phyloP scores from a whole-genome alignment of 2,888 invertebrate species.

The Acleris laterana region DNA sequence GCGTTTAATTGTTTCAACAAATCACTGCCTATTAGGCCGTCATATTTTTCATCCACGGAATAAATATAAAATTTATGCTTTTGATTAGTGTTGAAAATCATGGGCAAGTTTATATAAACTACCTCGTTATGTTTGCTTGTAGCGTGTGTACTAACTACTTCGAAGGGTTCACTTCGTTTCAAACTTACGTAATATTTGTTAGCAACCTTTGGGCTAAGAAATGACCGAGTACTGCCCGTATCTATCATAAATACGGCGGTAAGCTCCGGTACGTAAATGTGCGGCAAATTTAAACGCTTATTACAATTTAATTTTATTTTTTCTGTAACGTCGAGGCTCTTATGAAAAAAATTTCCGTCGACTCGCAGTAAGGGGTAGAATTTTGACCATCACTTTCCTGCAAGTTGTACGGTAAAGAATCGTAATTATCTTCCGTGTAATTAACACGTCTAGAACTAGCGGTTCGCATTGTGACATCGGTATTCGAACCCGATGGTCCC shows the following conservation, averaged over 20 bases:
- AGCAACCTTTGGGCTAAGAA: slow-evolving; percentile 32
- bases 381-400: neutral
- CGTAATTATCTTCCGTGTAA: neutral
- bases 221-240: slow-evolving; percentile 39
- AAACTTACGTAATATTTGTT: slow-evolving; percentile 25
- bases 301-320: slow-evolving; percentile 29
- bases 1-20: slow-evolving; percentile 39
- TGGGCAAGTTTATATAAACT: slow-evolving; percentile 31
- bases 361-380: neutral
- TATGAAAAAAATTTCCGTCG: slow-evolving; percentile 3
- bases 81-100: slow-evolving; percentile 35
- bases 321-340: slow-evolving; percentile 2
- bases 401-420: neutral
- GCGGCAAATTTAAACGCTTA: slow-evolving; percentile 29
- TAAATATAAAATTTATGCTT: slow-evolving; percentile 23
- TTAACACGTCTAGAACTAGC: neutral
- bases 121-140: slow-evolving; percentile 38
- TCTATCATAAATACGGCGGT: slow-evolving; percentile 39
- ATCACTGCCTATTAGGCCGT: slow-evolving; percentile 40
- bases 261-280: slow-evolving; percentile 38
- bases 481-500: slow-evolving; percentile 6
- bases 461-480: slow-evolving; percentile 8
- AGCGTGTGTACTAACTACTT: slow-evolving; percentile 41
- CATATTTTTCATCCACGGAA: slow-evolving; percentile 33
- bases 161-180: slow-evolving; percentile 36